These are phyloP conservation scores for Troides aeacus DNA, from an alignment of 2,888 invertebrate genomes.

Conservation along the genomic window DNA sequence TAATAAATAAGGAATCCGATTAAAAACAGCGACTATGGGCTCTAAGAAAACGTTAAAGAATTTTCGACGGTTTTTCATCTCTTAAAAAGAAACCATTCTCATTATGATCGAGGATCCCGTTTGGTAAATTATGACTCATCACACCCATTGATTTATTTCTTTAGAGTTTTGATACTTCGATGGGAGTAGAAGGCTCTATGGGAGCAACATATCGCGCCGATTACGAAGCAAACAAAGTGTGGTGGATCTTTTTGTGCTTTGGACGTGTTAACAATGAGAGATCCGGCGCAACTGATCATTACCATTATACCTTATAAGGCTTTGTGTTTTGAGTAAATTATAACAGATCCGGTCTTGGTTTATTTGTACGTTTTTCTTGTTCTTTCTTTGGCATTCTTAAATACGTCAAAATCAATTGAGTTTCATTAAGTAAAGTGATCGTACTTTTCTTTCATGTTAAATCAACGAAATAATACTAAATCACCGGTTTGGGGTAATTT, in stretches of 20 bases:
- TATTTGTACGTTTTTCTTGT: conserved; percentile 64
- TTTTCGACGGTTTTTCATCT: conserved; percentile 72
- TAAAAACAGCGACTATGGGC: conserved; percentile 56
- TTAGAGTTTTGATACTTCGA: conserved; percentile 54
- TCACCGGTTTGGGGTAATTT: no score
- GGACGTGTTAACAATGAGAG: conserved; percentile 75
- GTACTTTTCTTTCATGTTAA: conserved; percentile 48
- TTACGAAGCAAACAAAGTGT: conserved; percentile 74
- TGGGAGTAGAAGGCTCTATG: conserved; percentile 56
- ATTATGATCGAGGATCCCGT: conserved; percentile 70
- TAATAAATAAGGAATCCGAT: conserved; percentile 48
- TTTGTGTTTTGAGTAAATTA: conserved; percentile 81
- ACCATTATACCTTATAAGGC: conserved; percentile 76
- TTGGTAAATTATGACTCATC: conserved; percentile 70
- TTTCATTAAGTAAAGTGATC: conserved; percentile 76
- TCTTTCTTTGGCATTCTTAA: conserved; percentile 42
- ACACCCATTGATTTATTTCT: conserved; percentile 62
- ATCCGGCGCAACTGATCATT: conserved; percentile 75
- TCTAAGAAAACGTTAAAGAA: conserved; percentile 71
- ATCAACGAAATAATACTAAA: neutral
- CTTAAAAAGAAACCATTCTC: conserved; percentile 59
- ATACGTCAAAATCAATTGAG: conserved; percentile 57
- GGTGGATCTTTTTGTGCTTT: conserved; percentile 68
- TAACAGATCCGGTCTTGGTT: conserved; percentile 70
- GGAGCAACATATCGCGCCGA: conserved; percentile 59